Base-by-base conservation (phyloP, 2,888 invertebrate species). In the Pristionchus arcanus region DNA sequence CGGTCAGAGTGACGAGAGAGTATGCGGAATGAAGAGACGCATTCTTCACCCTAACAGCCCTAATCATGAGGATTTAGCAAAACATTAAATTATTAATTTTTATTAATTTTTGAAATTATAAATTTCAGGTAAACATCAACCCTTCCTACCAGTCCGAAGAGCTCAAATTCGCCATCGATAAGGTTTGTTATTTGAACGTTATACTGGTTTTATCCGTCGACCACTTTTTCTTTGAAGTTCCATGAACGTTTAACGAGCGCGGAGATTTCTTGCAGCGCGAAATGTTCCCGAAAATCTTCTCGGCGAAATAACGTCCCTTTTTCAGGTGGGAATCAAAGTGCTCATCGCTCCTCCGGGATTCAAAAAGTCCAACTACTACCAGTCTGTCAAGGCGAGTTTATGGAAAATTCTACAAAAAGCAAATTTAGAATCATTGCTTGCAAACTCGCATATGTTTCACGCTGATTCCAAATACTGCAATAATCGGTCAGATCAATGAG, bases 121-220 rank as follows among this genome's bases (percentile, higher is more conserved):
- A 25, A 49, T 87, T 95, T 63, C 95, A 97, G 96, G 97, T 97
- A 19, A 97, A 97, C 90, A 96, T 98, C 55, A 98, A 98, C 90
- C 96, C 97, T 0, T 96, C 96, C 0, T 97, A 97, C 94, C 96
- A 97, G 94, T 96, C 96, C 0, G 95, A 96, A 19, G 98, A 98
- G 95, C 93, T 98, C 1, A 96, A 97, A 86, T 97, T 97, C 94
- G 97, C 97, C 89, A 94, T 98, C 25, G 96, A 97, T 59, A 97
- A 97, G 95, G 97, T 96, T 16, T n/a, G n/a, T n/a, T n/a, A n/a
- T n/a, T n/a, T n/a, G n/a, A n/a, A n/a, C n/a, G n/a, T n/a, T n/a
- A n/a, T n/a, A n/a, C n/a, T n/a, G n/a, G n/a, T n/a, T n/a, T n/a
- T n/a, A n/a, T n/a, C n/a, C n/a, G n/a, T n/a, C n/a, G n/a, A n/a